Evolutionary conservation across 2,113 vertebrate species (phyloP).

Genomic region (Reinhardtius hippoglossoides): DNA sequence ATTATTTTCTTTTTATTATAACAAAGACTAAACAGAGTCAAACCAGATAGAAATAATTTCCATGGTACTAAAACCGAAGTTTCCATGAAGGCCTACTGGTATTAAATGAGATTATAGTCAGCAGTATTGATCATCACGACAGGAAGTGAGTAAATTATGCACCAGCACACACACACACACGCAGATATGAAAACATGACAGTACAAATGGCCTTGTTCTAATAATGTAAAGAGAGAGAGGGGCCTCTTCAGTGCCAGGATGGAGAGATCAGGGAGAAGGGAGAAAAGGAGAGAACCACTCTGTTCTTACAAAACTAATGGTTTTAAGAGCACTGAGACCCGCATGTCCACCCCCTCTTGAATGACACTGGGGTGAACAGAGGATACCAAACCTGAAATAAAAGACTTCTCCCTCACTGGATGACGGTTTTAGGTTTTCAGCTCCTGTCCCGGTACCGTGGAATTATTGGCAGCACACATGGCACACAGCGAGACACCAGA

Average conservation of each 20-base stretch:
- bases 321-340: neutral
- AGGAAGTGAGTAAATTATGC: slow-evolving; percentile 11
- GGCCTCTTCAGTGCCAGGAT: slow-evolving; percentile 17
- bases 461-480: slow-evolving; percentile 35
- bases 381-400: slow-evolving; percentile 31
- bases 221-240: slow-evolving; percentile 44
- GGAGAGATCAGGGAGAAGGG: neutral
- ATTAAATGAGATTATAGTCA: slow-evolving; percentile 21
- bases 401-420: slow-evolving; percentile 22
- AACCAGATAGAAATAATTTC: neutral
- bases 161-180: slow-evolving; percentile 15
- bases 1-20: neutral
- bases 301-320: too few species aligned
- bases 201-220: slow-evolving; percentile 21
- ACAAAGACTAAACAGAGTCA: slow-evolving; percentile 14
- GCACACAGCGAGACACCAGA: slow-evolving; percentile 24
- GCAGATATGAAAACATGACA: neutral
- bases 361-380: slow-evolving; percentile 30
- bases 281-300: too few species aligned
- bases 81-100: slow-evolving; percentile 9
- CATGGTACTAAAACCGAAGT: neutral
- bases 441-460: slow-evolving; percentile 30
- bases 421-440: slow-evolving; percentile 23
- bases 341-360: slow-evolving; percentile 24
- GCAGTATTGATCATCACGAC: slow-evolving; percentile 34